Evolutionary conservation across 2,888 invertebrate genomes (phyloP).

Genomic region (Lysandra bellargus): DNA sequence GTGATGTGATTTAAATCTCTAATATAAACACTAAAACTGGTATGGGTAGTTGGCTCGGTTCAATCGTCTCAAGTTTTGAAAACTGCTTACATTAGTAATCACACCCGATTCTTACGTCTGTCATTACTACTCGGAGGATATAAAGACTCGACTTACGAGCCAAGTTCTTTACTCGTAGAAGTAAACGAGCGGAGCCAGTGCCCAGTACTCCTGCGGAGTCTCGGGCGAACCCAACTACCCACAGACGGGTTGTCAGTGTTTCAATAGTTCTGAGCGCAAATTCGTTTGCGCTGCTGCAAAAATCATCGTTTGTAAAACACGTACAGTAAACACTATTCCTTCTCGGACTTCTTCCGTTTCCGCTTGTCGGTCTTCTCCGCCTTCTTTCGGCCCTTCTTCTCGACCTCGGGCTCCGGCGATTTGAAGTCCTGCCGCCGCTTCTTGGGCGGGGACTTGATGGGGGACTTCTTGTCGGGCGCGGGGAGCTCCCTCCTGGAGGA

Average conservation of each 20-base stretch:
- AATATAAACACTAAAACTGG: conserved; percentile 4
- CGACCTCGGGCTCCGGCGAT: conserved; percentile 54
- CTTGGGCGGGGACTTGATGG: conserved; percentile 61
- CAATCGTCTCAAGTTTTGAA: not conserved
- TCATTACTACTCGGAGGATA: too few species aligned
- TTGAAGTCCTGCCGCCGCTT: conserved; percentile 58
- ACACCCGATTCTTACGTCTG: not conserved
- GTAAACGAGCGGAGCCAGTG: not conserved
- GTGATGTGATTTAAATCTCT: not conserved
- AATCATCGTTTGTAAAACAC: conserved; percentile 60
- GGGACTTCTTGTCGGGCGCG: conserved; percentile 53
- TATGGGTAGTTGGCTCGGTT: conserved; percentile 4
- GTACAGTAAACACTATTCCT: conserved; percentile 72
- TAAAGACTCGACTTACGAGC: not conserved
- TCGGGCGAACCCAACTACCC: conserved; percentile 32
- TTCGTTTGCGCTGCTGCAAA: conserved; percentile 39
- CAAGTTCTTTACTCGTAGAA: not conserved
- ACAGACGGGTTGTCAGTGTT: conserved; percentile 18
- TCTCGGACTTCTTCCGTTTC: conserved; percentile 66
- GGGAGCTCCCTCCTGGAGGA: conserved; percentile 62
- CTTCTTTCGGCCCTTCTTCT: conserved; percentile 50
- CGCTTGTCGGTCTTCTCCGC: conserved; percentile 51
- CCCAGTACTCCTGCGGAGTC: not conserved
- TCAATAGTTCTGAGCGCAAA: conserved; percentile 41
- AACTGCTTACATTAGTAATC: not conserved